Base-by-base conservation (phyloP, 2,797 vertebrate species). In the Uromys caudimaculatus region DNA sequence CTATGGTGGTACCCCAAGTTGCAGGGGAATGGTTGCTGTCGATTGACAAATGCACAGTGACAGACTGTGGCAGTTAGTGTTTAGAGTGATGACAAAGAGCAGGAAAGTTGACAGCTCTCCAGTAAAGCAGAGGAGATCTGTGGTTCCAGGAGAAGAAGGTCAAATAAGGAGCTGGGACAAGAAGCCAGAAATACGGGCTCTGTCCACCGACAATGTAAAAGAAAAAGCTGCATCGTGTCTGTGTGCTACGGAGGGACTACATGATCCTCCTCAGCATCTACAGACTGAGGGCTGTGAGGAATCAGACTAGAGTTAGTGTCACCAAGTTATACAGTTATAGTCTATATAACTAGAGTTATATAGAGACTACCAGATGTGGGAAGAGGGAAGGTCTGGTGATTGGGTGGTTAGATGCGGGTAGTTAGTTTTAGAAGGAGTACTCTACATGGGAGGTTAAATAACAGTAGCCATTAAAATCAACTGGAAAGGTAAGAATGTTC, bases 71-170 rank as follows among this genome's bases (percentile, higher is more conserved):
- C 44, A 38, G 6, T 14, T 79, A 67, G 50, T 54, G 38, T 73
- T 91, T 16, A 86, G 77, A 90, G 29, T 64, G 89, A 89, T n/a
- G n/a, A 21, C 44, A 58, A 73, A 52, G 41, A 76, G n/a, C 7
- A 44, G 71, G 56, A 47, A 52, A 82, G 60, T n/a, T 16, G 78
- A 84, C 47, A 73, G 82, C 84, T 67, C 19, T 71, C 75, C 23
- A 91, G 86, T 47, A 77, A 77, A 77, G 88, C 21, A 76, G 86
- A 76, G 50, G 67, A 29, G 8, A 54, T 88, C 76, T 95, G 41
- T 60, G 78, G 23, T 92, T 90, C 52, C 11, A 35, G 29, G 56
- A 93, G 67, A 67, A 58, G 62, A 54, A 52, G n/a, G n/a, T 85
- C 85, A 90, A 69, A 35, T 82, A 71, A 88, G 77, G 62, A 89